These are phyloP conservation scores for Tolmerus cingulatus DNA, from an alignment of 2,888 invertebrate genomes.

Conservation along the genomic window DNA sequence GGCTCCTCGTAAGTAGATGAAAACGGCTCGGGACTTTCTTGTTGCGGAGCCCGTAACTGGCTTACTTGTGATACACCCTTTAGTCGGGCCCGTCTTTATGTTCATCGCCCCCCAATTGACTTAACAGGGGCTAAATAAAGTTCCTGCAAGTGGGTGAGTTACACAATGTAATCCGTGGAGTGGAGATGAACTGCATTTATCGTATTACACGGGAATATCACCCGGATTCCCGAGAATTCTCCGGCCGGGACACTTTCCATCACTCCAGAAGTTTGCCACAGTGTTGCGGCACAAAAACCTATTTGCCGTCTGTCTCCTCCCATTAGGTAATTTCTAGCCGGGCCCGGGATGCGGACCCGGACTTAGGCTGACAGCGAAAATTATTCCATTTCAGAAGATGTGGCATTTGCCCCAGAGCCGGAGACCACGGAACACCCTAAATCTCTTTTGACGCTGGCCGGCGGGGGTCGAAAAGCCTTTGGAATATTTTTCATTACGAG, in stretches of 20 bases:
- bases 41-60: neutral
- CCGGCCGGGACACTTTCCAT: neutral
- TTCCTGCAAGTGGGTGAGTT: neutral
- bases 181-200: neutral
- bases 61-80: neutral
- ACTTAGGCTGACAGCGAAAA: neutral
- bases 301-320: neutral
- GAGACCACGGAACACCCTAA: neutral
- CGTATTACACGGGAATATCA: neutral
- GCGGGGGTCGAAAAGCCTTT: neutral
- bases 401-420: neutral
- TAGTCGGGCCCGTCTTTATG: neutral
- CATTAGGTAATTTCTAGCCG: neutral
- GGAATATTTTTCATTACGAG: neutral
- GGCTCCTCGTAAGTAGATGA: neutral
- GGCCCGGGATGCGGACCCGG: neutral
- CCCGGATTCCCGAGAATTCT: neutral
- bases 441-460: neutral
- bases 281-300: neutral
- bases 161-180: neutral
- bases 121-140: neutral
- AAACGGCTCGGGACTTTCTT: neutral
- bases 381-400: neutral
- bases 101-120: neutral
- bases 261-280: neutral